Evolutionary conservation across 1,140 invertebrate species (phyloP), one percentile per base, ranked within the genome.

Genomic region (Lordiphosa clarofinis): DNA sequence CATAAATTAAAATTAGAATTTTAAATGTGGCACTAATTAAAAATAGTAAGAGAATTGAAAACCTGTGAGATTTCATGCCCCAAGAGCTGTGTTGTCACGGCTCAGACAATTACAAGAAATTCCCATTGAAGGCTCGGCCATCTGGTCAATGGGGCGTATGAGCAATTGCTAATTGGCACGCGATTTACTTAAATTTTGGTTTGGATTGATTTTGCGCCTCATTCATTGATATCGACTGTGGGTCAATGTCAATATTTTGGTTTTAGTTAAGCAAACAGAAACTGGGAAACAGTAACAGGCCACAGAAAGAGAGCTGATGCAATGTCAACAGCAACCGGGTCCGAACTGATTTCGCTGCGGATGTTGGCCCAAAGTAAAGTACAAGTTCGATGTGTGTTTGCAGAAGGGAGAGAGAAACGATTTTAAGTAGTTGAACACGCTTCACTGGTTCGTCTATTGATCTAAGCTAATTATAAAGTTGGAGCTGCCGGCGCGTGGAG

Each of bases 1-100:
- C 73, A 84, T 82, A 84, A 84, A 84, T 84, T 73, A 73, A 62
- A 63, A 78, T 82, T 82, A 82, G 73, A 84, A 82, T 82, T 84
- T 78, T 78, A 82, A 82, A 82, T 82, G 57, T 68, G 53, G 56
- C 31, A 60, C 73, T 78, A 78, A 84, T 82, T 84, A 82, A 65
- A 63, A 54, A 48, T 53, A 52, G 3, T 15, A 12, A 28, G 38
- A 28, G 56, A 59, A 52, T 70, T 54, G 60, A 60, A 71, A 84
- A 78, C 73, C 65, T 82, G 78, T 82, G 78, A 82, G 78, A 84
- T 76, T 84, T 82, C 73, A 78, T 82, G 72, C 78, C 56, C 57
- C 35, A 54, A 69, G 24, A 28, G 59, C 56, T 50, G 48, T 59
- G 38, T 8, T 39, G 40, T 54, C 33, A 39, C 69, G 52, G 60